Conservation (phyloP, 2,113 vertebrate genomes). For the Labeo catla region DNA sequence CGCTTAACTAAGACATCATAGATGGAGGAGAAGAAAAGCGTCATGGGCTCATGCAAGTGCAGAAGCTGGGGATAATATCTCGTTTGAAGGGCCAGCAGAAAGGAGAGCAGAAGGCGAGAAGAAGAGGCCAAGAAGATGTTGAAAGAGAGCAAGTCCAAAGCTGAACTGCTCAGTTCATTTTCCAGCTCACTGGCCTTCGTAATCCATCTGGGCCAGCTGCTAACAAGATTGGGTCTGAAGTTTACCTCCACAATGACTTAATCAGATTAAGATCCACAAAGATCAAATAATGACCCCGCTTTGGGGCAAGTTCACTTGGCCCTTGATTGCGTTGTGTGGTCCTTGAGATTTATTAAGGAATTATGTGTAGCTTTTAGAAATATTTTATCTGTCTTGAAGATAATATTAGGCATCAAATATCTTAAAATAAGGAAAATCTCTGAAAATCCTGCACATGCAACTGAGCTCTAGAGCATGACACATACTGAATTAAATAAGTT, state of each 20-base stretch:
- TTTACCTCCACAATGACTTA: conserved; percentile 99
- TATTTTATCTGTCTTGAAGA: conserved; percentile 58
- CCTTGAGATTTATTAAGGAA: conserved; percentile 96
- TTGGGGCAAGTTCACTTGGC: conserved; percentile 99
- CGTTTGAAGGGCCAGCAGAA: conserved; percentile 81
- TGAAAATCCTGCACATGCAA: not conserved
- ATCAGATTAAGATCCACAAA: conserved; percentile 99
- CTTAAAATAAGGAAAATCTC: not conserved
- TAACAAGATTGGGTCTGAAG: conserved; percentile 99
- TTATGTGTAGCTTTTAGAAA: conserved; percentile 79
- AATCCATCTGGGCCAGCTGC: conserved; percentile 99
- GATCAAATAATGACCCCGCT: conserved; percentile 99
- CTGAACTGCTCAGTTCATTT: conserved; percentile 99
- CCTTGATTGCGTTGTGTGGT: conserved; percentile 99
- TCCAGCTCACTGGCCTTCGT: conserved; percentile 97
- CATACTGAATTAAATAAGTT: conserved; percentile 79
- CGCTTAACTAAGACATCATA: conserved; percentile 70
- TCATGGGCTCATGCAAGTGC: conserved; percentile 58
- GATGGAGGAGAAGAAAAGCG: conserved; percentile 65
- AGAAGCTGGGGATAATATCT: conserved; percentile 85
- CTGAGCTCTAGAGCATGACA: conserved; percentile 74
- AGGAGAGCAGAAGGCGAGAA: conserved; percentile 88
- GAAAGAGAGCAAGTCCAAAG: conserved; percentile 98
- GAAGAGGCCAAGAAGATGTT: conserved; percentile 86
- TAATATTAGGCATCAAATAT: not conserved